These are phyloP conservation scores for Archips xylosteana DNA, from an alignment of 2,888 invertebrate species.

Conservation along the genomic window DNA sequence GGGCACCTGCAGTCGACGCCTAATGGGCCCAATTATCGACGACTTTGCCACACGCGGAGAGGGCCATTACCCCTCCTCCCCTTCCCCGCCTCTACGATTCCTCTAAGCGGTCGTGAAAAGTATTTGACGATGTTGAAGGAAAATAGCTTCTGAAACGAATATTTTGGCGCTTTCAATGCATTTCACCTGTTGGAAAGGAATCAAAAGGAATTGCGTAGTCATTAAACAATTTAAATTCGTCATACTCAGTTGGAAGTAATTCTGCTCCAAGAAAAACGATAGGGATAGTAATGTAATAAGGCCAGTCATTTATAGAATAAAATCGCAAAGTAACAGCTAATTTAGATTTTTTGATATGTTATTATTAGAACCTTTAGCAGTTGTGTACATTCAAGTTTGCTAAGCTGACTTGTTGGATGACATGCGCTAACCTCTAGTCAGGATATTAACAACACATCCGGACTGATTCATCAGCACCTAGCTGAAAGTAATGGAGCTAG, in stretches of 20 bases:
- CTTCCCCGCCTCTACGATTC: constrained; percentile 46
- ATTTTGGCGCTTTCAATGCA: background rate
- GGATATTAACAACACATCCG: no score
- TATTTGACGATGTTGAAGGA: constrained; percentile 30
- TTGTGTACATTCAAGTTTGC: no score
- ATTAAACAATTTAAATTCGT: background rate
- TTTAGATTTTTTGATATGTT: no score
- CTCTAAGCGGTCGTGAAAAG: constrained; percentile 49
- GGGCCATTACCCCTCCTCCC: constrained; percentile 68
- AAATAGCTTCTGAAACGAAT: constrained; percentile 30
- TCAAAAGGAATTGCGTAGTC: background rate
- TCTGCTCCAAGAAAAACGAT: background rate
- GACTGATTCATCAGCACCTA: no score
- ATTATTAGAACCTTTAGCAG: no score
- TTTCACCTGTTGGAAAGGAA: background rate
- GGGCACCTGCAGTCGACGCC: constrained; percentile 69
- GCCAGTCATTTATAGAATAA: no score
- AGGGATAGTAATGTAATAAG: background rate
- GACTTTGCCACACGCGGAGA: constrained; percentile 64
- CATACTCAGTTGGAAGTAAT: background rate
- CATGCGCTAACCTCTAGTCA: no score
- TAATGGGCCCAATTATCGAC: constrained; percentile 80
- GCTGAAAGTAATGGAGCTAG: no score
- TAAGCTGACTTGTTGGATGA: no score
- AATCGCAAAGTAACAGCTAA: no score